phyloP scores from a whole-genome alignment of 1,140 invertebrate genomes.

The Leptinotarsa undecemlineata region DNA sequence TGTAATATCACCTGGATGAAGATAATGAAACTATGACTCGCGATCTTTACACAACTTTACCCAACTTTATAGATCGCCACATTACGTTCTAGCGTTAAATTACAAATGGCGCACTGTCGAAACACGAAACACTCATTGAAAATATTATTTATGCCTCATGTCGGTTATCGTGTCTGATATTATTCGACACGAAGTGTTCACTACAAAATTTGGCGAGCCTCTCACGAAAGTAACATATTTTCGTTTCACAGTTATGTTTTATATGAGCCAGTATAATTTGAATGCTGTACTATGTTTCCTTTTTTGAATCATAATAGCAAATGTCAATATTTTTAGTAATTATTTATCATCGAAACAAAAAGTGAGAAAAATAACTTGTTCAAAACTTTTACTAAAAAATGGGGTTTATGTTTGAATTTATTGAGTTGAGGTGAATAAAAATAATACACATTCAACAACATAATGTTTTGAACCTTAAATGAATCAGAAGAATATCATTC shows the following conservation, averaged over 20 bases:
- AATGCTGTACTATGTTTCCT: neutral
- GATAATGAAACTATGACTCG: constrained; percentile 9
- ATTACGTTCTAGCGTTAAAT: constrained; percentile 34
- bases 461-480: no score
- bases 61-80: constrained; percentile 35
- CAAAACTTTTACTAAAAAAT: no score
- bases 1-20: constrained; percentile 34
- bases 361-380: no score
- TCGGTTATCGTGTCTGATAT: neutral
- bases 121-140: constrained; percentile 28
- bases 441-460: no score
- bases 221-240: constrained; percentile 11
- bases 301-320: no score
- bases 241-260: neutral
- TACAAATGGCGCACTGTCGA: constrained; percentile 12
- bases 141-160: neutral
- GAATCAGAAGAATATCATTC: no score
- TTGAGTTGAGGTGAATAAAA: no score
- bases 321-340: no score
- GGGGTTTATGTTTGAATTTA: no score
- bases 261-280: neutral
- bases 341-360: no score
- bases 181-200: neutral
- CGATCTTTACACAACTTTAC: constrained; percentile 46
- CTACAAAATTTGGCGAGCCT: neutral